Evolutionary conservation across 2,888 invertebrate genomes (phyloP).

Genomic region (Parasteatoda lunata): DNA sequence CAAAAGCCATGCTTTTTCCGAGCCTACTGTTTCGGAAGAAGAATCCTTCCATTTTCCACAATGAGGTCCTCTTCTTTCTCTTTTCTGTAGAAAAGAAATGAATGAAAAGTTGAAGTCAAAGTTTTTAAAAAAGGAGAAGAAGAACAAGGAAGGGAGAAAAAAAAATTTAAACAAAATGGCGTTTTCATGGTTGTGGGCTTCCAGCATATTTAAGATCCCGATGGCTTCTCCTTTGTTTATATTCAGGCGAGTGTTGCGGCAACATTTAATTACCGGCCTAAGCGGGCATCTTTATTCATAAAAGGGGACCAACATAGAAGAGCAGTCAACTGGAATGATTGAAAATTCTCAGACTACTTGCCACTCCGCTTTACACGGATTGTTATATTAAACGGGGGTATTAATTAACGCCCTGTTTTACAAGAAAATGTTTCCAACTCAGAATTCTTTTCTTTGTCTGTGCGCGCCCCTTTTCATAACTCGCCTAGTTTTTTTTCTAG

Average conservation of each 20-base stretch:
- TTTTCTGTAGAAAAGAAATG: conserved; percentile 22
- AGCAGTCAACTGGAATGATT: conserved; percentile 64
- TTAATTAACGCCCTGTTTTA: conserved; percentile 66
- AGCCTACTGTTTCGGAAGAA: conserved; percentile 56
- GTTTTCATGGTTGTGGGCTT: conserved; percentile 62
- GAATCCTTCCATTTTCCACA: conserved; percentile 50
- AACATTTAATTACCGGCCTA: conserved; percentile 65
- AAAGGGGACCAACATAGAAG: conserved; percentile 51
- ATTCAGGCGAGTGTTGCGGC: conserved; percentile 61
- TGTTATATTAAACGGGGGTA: conserved; percentile 66
- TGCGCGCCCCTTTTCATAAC: conserved; percentile 62
- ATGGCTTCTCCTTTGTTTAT: conserved; percentile 63
- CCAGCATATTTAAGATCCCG: conserved; percentile 57
- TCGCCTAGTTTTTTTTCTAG: conserved; percentile 39
- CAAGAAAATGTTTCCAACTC: conserved; percentile 68
- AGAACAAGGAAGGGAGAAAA: not conserved
- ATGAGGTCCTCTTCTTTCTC: conserved; percentile 26
- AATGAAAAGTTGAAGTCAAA: conserved; percentile 43
- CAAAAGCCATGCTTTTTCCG: conserved; percentile 59
- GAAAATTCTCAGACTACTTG: conserved; percentile 62
- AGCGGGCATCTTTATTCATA: conserved; percentile 65
- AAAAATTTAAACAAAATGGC: conserved; percentile 22
- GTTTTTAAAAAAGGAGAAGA: conserved; percentile 33
- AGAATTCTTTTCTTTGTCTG: conserved; percentile 66
- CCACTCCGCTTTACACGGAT: conserved; percentile 40